Base-by-base conservation (phyloP, 2,888 invertebrate species). In the Drosophila bunnanda region DNA sequence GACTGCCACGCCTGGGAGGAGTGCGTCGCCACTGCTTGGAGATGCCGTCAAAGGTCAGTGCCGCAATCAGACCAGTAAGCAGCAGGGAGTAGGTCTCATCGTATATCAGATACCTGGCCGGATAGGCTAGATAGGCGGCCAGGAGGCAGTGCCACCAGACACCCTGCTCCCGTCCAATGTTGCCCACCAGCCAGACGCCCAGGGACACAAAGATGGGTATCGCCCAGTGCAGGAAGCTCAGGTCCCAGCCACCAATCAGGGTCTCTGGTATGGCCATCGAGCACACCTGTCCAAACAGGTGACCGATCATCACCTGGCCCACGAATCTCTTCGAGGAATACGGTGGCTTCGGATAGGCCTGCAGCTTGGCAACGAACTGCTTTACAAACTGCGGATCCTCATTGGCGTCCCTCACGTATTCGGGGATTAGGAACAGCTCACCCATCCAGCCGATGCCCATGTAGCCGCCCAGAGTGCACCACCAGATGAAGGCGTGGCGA, bases 161-260 rank as follows among this genome's bases (percentile, higher is more conserved):
- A 1, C 98, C 98, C 82, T 94, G 93, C 90, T 98, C 96, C 2
- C 96, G 94, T 0, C 98, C 98, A 75, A 98, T 96, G 89, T 98
- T 98, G 30, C 98, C 98, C 10, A 98, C 97, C 0, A 95, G 93
- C 96, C 97, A 97, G 0, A 98, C 96, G 81, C 98, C 98, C 78
- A 96, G 90, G 20, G 96, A 95, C 58, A 95, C 94, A 15, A 94
- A 95, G 2, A 96, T 76, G 1, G 97, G 97, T 65, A 96, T 94
- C 0, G 96, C 90, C 91, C 95, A 94, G 75, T 96, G 94, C n/a
- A 97, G 92, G 82, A 95, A 95, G 70, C 94, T 94, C 92, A 96
- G 95, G 87, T 95, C 95, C 52, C 96, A 93, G 15, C 96, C 96
- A 82, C 92, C 94, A 30, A 97, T 92, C 73, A 95, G 94, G 36